A percentile compares a stretch with the other conserved stretches of the same genome.
Evolutionary conservation across 2,113 vertebrate genomes (phyloP).

Genomic region (Burhinus oedicnemus): DNA sequence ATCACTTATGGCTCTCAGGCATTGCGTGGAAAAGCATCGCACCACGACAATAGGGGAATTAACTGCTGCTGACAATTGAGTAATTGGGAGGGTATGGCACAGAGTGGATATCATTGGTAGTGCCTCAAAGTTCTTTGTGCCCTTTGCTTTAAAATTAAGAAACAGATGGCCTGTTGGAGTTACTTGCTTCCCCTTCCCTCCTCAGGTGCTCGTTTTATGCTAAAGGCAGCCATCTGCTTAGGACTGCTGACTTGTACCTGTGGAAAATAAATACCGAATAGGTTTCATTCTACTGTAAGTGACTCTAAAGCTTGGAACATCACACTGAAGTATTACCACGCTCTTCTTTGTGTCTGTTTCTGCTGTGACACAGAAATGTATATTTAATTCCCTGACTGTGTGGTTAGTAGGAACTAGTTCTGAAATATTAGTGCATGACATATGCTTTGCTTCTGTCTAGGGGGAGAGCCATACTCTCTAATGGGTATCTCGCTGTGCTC

Average conservation of each 20-base stretch:
- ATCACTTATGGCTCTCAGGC: neutral
- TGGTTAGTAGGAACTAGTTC: neutral
- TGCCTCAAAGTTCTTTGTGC: conserved; percentile 45
- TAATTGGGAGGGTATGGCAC: conserved; percentile 23
- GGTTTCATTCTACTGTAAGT: conserved; percentile 25
- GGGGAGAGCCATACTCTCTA: conserved; percentile 2
- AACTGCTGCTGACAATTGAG: neutral
- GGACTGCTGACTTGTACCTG: conserved; percentile 53
- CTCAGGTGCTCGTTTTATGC: conserved; percentile 67
- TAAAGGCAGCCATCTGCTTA: conserved; percentile 75
- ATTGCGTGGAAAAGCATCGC: neutral
- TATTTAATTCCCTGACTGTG: conserved; percentile 33
- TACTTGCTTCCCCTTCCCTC: conserved; percentile 26
- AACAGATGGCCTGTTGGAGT: conserved; percentile 68
- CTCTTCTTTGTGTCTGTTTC: conserved; percentile 10
- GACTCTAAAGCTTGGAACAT: conserved; percentile 51
- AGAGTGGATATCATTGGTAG: neutral
- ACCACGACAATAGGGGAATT: neutral
- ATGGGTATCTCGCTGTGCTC: neutral
- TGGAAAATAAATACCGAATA: conserved; percentile 62
- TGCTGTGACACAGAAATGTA: neutral
- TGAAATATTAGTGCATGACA: neutral
- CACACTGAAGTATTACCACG: neutral
- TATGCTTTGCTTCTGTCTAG: neutral
- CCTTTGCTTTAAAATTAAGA: conserved; percentile 67